Evolutionary conservation across 2,888 invertebrate species (phyloP).

Genomic region (Melipona beecheii): DNA sequence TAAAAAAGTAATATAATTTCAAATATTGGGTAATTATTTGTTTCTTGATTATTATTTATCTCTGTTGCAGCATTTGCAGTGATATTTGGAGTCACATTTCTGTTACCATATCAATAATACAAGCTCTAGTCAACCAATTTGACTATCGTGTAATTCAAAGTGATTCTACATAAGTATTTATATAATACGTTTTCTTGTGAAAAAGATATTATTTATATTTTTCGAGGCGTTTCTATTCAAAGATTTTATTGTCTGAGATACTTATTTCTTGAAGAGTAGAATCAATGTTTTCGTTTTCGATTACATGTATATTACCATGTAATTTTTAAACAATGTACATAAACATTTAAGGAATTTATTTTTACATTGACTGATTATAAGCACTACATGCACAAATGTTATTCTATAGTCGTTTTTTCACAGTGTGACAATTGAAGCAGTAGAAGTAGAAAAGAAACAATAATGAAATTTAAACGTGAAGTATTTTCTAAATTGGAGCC

Average conservation of each 20-base stretch:
- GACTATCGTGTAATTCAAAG: conserved; percentile 11
- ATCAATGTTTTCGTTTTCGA: conserved; percentile 26
- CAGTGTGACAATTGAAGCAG: background rate
- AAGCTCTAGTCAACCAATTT: conserved; percentile 48
- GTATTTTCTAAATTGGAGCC: background rate
- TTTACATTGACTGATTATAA: conserved; percentile 27
- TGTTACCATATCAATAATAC: conserved; percentile 18
- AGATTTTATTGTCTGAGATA: conserved; percentile 14
- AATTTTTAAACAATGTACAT: conserved; percentile 19
- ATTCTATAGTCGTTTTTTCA: background rate
- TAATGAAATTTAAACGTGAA: background rate
- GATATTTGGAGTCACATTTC: conserved; percentile 18
- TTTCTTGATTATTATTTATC: background rate
- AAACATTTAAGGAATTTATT: conserved; percentile 9
- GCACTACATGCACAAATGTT: background rate
- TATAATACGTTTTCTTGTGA: conserved; percentile 7
- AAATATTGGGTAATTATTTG: background rate
- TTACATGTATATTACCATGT: conserved; percentile 3
- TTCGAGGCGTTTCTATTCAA: conserved; percentile 9
- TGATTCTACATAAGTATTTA: conserved; percentile 23
- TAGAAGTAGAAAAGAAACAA: conserved; percentile 6
- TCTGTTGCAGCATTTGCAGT: conserved; percentile 35
- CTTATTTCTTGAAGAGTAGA: background rate
- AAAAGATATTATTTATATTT: conserved; percentile 25
- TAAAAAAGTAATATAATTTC: background rate